Base-by-base conservation (phyloP, 2,113 vertebrate species). In the Cyprinus carpio region DNA sequence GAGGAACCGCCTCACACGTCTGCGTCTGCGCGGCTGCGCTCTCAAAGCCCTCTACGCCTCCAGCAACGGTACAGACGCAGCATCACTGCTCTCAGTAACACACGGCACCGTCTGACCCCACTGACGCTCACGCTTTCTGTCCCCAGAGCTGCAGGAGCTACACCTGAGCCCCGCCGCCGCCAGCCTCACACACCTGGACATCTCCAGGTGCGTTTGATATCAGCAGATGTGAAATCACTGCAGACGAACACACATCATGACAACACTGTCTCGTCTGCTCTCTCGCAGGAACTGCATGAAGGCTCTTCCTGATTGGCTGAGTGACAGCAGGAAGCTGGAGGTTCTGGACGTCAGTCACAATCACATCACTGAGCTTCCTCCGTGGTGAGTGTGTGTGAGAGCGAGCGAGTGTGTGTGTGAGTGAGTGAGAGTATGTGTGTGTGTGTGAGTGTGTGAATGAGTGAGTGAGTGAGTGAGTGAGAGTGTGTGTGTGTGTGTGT, bases 291-390 rank as follows among this genome's bases (percentile, higher is more conserved):
- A 99, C 94, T 90, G 89, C 75, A 92, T 99, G 92, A 96, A 97
- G 91, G 95, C 87, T 23, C 86, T 99, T 85, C 98, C 98, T 81
- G 98, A 97, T 81, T 99, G 98, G 98, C 91, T 98, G 71, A 97
- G 96, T 92, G 98, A 99, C 89, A 96, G 96, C 80, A 96, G 93
- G 92, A 99, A 96, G 88, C 94, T 99, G 74, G 98, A 99, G 92
- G 97, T 98, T 81, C 91, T 99, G 92, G 97, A 99, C 84, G 91
- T 96, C 90, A 95, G 97, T 93, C 96, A 97, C 93, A 99, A 99
- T 93, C 95, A 94, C 88, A 95, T 99, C 91, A 86, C 89, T 74
- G 97, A 97, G 85, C 96, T 99, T 87, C 98, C 98, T 40, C 92
- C 95, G 11, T 94, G 95, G 98, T 99, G 92, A 97, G 97, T 90